Evolutionary conservation across 2,797 vertebrate genomes (phyloP).

Genomic region (Micromesistius poutassou): DNA sequence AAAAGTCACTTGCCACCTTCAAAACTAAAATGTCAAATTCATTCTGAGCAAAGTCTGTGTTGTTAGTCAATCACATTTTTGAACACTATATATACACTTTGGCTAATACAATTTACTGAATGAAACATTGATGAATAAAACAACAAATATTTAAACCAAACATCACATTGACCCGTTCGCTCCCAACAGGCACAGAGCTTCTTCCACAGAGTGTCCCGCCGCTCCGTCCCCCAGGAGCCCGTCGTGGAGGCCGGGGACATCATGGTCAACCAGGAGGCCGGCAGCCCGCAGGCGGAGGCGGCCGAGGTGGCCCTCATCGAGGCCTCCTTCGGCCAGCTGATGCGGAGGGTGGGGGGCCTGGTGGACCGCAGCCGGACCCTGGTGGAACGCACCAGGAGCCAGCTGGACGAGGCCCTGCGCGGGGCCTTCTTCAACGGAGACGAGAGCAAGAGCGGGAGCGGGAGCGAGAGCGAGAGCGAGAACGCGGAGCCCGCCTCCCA

Average conservation of each 20-base stretch:
- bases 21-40: no score
- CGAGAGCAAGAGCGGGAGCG: conserved; percentile 1
- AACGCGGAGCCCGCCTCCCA: not conserved
- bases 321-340: conserved; percentile 75
- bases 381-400: conserved; percentile 76
- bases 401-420: conserved; percentile 79
- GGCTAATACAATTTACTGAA: no score
- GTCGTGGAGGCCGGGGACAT: conserved; percentile 49
- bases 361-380: conserved; percentile 77
- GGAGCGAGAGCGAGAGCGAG: conserved; percentile 20
- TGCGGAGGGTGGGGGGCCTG: conserved; percentile 66
- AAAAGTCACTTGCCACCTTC: no score
- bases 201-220: conserved; percentile 76
- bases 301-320: conserved; percentile 73
- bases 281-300: conserved; percentile 52
- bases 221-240: conserved; percentile 66
- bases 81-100: no score
- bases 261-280: conserved; percentile 59
- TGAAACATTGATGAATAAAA: no score
- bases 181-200: conserved; percentile 77
- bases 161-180: not conserved
- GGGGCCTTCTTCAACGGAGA: conserved; percentile 71
- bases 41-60: no score
- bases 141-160: no score
- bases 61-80: no score